These are phyloP conservation scores for Alosa alosa DNA, from an alignment of 2,113 vertebrate species.

Conservation along the genomic window DNA sequence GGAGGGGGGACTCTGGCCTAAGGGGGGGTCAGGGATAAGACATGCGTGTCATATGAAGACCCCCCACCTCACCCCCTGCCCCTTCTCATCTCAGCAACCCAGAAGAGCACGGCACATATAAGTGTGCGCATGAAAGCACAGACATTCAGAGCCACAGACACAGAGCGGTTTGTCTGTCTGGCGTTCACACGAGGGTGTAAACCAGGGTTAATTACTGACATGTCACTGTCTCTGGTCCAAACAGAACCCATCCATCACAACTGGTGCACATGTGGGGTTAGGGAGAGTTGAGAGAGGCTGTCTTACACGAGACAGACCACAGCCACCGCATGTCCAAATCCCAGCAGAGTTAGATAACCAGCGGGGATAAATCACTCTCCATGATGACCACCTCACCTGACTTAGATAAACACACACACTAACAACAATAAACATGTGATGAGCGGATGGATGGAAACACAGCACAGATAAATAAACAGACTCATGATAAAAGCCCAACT, in stretches of 20 bases:
- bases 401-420: not conserved
- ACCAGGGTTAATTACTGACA: not conserved
- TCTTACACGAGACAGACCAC: not conserved
- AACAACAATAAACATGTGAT: not conserved
- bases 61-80: not conserved
- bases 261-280: not conserved
- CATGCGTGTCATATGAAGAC: not conserved
- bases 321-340: not conserved
- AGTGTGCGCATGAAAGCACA: not conserved
- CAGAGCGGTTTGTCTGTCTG: slow-evolving; percentile 42
- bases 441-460: too few relatives aligned
- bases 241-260: not conserved
- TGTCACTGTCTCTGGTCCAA: not conserved
- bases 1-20: not conserved
- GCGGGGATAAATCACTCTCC: not conserved
- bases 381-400: not conserved
- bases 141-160: not conserved
- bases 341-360: not conserved
- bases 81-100: not conserved
- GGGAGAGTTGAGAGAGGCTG: not conserved
- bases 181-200: not conserved
- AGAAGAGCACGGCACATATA: not conserved
- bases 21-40: slow-evolving; percentile 13
- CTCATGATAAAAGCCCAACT: not conserved
- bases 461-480: not conserved